Evolutionary conservation across 2,888 invertebrate species (phyloP).

Genomic region (Norana najaformis): DNA sequence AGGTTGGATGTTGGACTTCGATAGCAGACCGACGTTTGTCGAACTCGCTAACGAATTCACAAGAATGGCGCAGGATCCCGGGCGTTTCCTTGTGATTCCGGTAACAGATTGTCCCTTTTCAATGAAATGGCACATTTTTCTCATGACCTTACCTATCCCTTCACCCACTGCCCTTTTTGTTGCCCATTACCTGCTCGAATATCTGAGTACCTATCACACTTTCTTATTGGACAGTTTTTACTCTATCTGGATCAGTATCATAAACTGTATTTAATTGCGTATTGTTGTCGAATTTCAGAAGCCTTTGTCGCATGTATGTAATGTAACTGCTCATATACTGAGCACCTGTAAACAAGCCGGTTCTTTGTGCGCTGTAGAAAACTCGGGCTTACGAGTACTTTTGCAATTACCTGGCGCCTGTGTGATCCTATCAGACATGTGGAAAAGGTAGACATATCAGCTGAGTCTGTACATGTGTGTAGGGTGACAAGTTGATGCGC

Average conservation of each 20-base stretch:
- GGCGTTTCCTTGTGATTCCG: constrained; percentile 84
- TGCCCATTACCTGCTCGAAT: too few relatives aligned
- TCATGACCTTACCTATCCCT: too few relatives aligned
- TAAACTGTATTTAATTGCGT: neutral
- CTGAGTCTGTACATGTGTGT: neutral
- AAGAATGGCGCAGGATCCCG: constrained; percentile 93
- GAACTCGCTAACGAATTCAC: constrained; percentile 90
- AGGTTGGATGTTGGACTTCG: constrained; percentile 93
- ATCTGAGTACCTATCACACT: neutral
- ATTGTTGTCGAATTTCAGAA: too few relatives aligned
- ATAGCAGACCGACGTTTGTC: constrained; percentile 88
- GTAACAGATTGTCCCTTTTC: constrained; percentile 45
- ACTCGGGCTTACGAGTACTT: neutral
- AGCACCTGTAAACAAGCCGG: neutral
- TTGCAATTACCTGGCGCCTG: neutral
- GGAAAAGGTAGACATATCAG: too few relatives aligned
- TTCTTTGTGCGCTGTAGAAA: neutral
- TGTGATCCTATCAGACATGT: neutral
- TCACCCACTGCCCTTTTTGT: neutral
- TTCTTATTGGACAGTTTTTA: neutral
- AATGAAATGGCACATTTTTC: too few relatives aligned
- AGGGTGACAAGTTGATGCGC: constrained; percentile 86
- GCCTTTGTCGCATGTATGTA: too few relatives aligned
- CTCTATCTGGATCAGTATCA: neutral
- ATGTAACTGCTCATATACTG: neutral